Conservation (phyloP, 2,113 vertebrate genomes). For the Apus apus region DNA sequence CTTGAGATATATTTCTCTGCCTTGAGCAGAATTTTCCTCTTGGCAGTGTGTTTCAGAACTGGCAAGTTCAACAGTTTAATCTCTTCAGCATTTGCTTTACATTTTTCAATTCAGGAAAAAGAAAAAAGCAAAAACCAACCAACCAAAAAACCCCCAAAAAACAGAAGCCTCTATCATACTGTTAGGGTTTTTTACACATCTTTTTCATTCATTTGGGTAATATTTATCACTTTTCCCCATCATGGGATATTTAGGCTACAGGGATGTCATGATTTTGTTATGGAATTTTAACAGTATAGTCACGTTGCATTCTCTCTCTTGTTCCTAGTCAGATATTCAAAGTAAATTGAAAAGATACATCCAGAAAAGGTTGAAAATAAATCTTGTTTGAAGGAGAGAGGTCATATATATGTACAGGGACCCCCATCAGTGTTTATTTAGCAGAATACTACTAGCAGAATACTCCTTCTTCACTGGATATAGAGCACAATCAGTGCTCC, state of each 20-base stretch:
- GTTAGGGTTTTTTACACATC: not conserved
- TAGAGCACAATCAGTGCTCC: not conserved
- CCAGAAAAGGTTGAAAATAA: not conserved
- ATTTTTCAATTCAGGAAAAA: not conserved
- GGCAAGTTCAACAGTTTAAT: constrained; percentile 31
- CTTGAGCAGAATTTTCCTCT: constrained; percentile 45
- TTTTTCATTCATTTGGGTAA: not conserved
- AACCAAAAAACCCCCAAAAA: not conserved
- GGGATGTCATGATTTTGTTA: not conserved
- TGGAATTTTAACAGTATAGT: not conserved
- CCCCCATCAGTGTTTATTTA: not conserved
- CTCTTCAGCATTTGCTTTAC: not conserved
- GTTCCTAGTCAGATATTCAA: not conserved
- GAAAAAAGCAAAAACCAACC: no score
- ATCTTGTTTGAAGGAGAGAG: not conserved
- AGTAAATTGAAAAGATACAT: not conserved
- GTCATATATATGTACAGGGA: not conserved
- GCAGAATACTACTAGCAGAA: not conserved
- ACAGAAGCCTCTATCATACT: not conserved
- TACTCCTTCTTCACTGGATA: not conserved
- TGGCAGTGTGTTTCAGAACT: not conserved
- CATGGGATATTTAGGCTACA: not conserved
- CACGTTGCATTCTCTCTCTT: not conserved
- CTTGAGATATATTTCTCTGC: constrained; percentile 41
- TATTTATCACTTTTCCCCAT: not conserved